Base-by-base conservation (phyloP, 2,113 vertebrate genomes). In the Hyaena hyaena region DNA sequence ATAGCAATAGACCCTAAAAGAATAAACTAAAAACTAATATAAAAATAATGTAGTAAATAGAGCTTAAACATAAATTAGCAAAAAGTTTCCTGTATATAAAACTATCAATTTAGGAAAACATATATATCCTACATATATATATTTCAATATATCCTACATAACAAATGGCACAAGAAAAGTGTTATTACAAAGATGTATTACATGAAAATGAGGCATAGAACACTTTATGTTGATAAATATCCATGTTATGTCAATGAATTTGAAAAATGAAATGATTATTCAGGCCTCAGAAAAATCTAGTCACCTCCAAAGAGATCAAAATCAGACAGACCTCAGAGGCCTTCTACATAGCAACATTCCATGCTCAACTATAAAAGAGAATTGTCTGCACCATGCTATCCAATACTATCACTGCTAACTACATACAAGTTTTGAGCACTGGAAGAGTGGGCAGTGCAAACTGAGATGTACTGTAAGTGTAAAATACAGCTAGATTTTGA, bases 11-110 rank as follows among this genome's bases (percentile, higher is more conserved):
- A 77, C 10, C 31, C 2, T 61, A 68, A 82, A 68, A 77, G 4
- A 88, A 69, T 94, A 17, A 95, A 82, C 19, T 69, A 69, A 86
- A 50, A 91, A 26, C 12, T 82, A 66, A 48, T 83, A 17, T 83
- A 28, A 76, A 71, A 94, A 45, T 71, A 90, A 73, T 90, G 45
- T 80, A 79, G 39, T 95, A 39, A 88, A 55, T 87, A 90, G 66
- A 5, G 28, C 53, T 76, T 80, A 39, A 87, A 92, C 88, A 71
- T 16, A 1, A 43, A 61, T 80, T 82, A 81, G 35, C 2, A 61
- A 92, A 69, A 77, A n/a, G 28, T 35, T 76, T 89, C 4, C 50
- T 77, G 50, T 10, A 23, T 50, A 43, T 15, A 71, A 93, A 94
- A 85, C n/a, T 53, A 69, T 17, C 50, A 79, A 16, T 93, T 39